A percentile compares a stretch with the other conserved stretches of the same genome.
These are phyloP conservation scores for Cantharis rustica DNA, from an alignment of 2,888 invertebrate species.

Conservation along the genomic window DNA sequence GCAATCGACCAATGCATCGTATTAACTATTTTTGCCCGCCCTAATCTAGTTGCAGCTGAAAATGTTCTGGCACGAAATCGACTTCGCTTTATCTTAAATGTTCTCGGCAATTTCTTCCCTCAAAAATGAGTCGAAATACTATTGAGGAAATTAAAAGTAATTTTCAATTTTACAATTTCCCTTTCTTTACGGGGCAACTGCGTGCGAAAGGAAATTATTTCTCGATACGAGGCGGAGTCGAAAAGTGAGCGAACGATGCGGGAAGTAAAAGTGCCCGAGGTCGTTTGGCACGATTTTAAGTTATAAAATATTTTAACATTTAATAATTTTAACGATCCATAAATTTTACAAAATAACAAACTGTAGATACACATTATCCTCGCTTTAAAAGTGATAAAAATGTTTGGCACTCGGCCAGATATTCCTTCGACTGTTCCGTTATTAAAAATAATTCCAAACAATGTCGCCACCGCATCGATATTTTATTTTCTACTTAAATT, in stretches of 20 bases:
- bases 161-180: neutral
- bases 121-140: neutral
- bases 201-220: neutral
- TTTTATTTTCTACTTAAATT: neutral
- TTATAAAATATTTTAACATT: neutral
- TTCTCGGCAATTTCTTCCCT: neutral
- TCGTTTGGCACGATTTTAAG: neutral
- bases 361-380: neutral
- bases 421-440: neutral
- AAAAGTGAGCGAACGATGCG: neutral
- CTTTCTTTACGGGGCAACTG: neutral
- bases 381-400: neutral
- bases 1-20: neutral
- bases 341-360: neutral
- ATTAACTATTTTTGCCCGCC: slow-evolving; percentile 1
- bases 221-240: neutral
- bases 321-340: neutral
- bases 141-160: neutral
- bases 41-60: neutral
- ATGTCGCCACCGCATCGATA: neutral
- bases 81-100: slow-evolving; percentile 3
- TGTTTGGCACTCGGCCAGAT: neutral
- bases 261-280: neutral
- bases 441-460: slow-evolving; percentile 1
- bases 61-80: neutral